Evolutionary conservation across 2,888 invertebrate species (phyloP), one percentile per base, ranked within the genome.

Genomic region (Nemotelus nigrinus): DNA sequence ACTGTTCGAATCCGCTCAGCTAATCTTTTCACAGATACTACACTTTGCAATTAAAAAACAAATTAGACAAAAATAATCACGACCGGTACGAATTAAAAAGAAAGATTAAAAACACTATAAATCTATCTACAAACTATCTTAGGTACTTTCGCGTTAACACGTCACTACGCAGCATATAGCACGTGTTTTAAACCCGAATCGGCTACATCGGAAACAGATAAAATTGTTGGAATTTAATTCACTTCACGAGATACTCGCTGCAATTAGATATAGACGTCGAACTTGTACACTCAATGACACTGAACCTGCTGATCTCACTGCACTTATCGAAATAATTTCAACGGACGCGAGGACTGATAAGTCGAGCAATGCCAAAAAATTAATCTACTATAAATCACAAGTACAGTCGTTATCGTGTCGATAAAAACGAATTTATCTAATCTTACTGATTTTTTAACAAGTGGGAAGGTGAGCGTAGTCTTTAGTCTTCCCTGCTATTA

Each of bases 141-240:
- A 25, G 25, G 25, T 25, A 25, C 0, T 25, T 25, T 25, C 25
- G 25, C 25, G 64, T 57, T 64, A 76, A 76, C 76, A 76, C 76
- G 64, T 44, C 65, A 43, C 64, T 65, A 25, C 25, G 25, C 25
- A 25, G 1, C 75, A 47, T 25, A 55, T 57, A 55, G 65, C 45
- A 76, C 76, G 78, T 78, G 78, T 78, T 77, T 47, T 53, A 55
- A 65, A n/a, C n/a, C 57, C 65, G 50, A 65, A 58, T 43, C 71
- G 78, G 65, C 78, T 78, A 78, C 78, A 78, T 78, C 72, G 78
- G 78, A 72, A 70, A 65, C 25, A 45, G 43, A 45, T 44, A 71
- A 71, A 25, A 25, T 44, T n/a, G 48, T 48, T 25, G 7, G 67
- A 25, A 3, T 47, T 67, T n/a, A 25, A 25, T 67, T 45, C 7